phyloP scores from a whole-genome alignment of 53 echinoderm and acorn worm species.

The Holothuria scabra region DNA sequence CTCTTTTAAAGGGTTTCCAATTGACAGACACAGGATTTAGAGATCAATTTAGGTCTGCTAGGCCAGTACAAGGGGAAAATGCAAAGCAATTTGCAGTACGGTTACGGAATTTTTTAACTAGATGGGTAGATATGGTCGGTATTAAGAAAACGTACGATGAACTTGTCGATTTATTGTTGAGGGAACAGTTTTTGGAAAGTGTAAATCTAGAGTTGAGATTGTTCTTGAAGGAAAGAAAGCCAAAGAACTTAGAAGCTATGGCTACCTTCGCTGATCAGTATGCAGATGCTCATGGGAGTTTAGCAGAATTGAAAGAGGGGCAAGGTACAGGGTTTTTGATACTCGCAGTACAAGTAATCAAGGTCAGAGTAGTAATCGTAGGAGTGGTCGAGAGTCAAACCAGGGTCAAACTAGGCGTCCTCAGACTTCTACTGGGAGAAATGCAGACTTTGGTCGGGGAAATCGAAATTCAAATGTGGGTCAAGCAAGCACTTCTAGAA shows the following conservation, averaged over 20 bases:
- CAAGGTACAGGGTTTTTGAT: too few species aligned
- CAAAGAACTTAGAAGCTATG: neutral
- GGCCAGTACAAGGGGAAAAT: too few species aligned
- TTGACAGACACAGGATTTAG: too few species aligned
- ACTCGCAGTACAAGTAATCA: neutral
- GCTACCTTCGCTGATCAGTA: neutral
- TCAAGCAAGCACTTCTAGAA: neutral
- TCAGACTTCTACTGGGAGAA: neutral
- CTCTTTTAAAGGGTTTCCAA: too few species aligned
- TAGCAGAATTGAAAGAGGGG: too few species aligned
- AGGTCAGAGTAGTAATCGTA: neutral
- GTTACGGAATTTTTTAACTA: too few species aligned
- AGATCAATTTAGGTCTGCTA: too few species aligned
- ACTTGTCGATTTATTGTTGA: neutral
- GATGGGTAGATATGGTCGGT: too few species aligned
- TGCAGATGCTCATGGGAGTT: slow-evolving; percentile 7
- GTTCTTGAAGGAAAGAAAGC: slow-evolving; percentile 1
- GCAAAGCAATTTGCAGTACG: too few species aligned
- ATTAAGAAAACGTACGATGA: too few species aligned
- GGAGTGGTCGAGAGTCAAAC: neutral
- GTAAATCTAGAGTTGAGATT: too few species aligned
- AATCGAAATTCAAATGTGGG: too few species aligned
- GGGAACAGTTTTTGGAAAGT: slow-evolving; percentile 29
- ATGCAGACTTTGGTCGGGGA: neutral
- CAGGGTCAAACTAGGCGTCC: neutral